Percentiles rank a stretch among this genome's conserved stretches.
Evolutionary conservation across 2,113 vertebrate genomes (phyloP).

Genomic region (Petromus typicus): DNA sequence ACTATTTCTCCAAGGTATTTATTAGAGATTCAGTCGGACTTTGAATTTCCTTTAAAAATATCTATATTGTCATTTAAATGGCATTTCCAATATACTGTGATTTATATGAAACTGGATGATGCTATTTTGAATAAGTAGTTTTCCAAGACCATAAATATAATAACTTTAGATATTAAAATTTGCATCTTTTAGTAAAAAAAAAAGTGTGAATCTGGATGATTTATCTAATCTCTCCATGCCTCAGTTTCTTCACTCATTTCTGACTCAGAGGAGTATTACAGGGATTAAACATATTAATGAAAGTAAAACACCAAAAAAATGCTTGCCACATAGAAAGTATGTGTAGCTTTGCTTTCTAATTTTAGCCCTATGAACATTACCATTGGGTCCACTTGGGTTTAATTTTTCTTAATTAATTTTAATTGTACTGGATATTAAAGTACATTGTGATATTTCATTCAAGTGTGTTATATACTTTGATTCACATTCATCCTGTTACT

Average conservation of each 20-base stretch:
- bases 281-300: background rate
- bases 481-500: background rate
- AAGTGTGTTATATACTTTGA: background rate
- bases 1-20: slow-evolving; percentile 8
- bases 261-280: background rate
- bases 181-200: background rate
- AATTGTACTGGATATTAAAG: background rate
- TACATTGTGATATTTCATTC: background rate
- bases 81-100: slow-evolving; percentile 3
- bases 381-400: background rate
- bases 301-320: background rate
- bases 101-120: slow-evolving; percentile 11
- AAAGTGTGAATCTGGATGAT: background rate
- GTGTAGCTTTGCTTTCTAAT: background rate
- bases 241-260: background rate
- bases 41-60: slow-evolving; percentile 13
- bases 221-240: background rate
- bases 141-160: background rate
- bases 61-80: slow-evolving; percentile 45
- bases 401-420: background rate
- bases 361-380: background rate
- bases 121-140: slow-evolving; percentile 31
- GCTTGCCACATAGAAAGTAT: background rate
- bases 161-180: slow-evolving; percentile 28
- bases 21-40: background rate